Base-by-base conservation (phyloP, 2,888 invertebrate species). In the Lepeophtheirus nordmannii region DNA sequence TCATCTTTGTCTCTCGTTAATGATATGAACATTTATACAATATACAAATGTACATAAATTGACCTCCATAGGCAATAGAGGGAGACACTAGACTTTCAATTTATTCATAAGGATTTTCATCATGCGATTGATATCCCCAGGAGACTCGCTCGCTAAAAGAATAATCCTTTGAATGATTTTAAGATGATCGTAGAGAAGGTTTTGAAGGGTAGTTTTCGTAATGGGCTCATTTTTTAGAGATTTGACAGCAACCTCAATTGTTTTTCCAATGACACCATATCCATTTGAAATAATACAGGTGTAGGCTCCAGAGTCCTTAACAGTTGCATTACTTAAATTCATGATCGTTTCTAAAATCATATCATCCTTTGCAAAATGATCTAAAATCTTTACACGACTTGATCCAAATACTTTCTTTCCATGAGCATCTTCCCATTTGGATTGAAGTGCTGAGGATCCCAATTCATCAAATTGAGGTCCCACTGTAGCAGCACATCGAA, bases 231-330 rank as follows among this genome's bases (percentile, higher is more conserved):
- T 46, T 17, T 46, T 17, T 46, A 3, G 1, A 46, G 53, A 17
- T 5, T 8, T 58, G 14, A 58, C 22, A 2, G 7, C 22, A 14
- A 58, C 22, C 8, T 37, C 5, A 22, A 61, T 37, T 12, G 61
- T 61, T 17, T 61, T 61, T 22, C 23, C 37, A 22, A 61, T n/a
- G 1, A 61, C 61, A 12, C 61, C 30, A 61, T 61, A 61, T 8
- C 38, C n/a, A 37, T 61, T 61, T 5, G 61, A 61, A 61, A 61
- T 61, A 17, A 61, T 37, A 9, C 61, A 61, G 2, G 61, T 61
- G 39, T 61, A 61, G 7, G 22, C 2, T 9, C 61, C 61, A n/a
- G 61, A 2, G n/a, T 61, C n/a, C n/a, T 37, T 37, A n/a, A n/a
- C 37, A n/a, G 23, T 61, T 14, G 9, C 61, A 22, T 22, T 30